These are phyloP conservation scores for Pocillopora damicornis DNA, from an alignment of 64 coral and sea anemone genomes.

Conservation along the genomic window DNA sequence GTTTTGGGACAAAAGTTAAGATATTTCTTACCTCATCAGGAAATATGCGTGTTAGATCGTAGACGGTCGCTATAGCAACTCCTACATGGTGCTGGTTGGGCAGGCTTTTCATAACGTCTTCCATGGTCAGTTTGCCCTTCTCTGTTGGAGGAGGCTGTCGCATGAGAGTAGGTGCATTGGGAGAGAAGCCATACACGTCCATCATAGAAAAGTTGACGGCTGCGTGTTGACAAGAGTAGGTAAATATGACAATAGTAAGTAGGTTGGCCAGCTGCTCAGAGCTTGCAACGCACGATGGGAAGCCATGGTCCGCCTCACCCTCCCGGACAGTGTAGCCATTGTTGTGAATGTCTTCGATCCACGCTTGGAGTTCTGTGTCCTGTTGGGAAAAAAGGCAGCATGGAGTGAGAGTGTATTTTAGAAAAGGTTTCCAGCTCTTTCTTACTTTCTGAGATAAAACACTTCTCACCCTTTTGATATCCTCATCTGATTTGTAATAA, in stretches of 20 bases:
- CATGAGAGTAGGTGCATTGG: slow-evolving; percentile 74
- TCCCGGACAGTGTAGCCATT: slow-evolving; percentile 64
- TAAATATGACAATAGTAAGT: slow-evolving; percentile 75
- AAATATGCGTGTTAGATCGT: slow-evolving; percentile 53
- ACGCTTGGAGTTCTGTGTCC: slow-evolving; percentile 75
- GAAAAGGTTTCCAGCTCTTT: not conserved
- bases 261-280: slow-evolving; percentile 49
- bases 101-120: slow-evolving; percentile 68
- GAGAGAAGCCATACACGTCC: slow-evolving; percentile 63
- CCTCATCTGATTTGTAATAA: slow-evolving; percentile 61
- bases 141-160: slow-evolving; percentile 72
- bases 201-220: slow-evolving; percentile 84
- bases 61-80: slow-evolving; percentile 69
- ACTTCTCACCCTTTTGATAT: slow-evolving; percentile 20
- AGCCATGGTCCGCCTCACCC: slow-evolving; percentile 65
- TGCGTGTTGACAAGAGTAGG: slow-evolving; percentile 75
- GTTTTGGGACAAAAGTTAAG: not conserved
- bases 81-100: slow-evolving; percentile 70
- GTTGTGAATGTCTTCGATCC: slow-evolving; percentile 69
- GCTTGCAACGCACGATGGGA: slow-evolving; percentile 36
- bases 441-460: not conserved
- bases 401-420: no score
- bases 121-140: slow-evolving; percentile 53
- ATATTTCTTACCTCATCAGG: slow-evolving; percentile 70
- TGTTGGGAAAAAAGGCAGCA: not conserved